These are phyloP conservation scores for Morinoia aosen DNA, from an alignment of 2,888 invertebrate species.

Conservation along the genomic window DNA sequence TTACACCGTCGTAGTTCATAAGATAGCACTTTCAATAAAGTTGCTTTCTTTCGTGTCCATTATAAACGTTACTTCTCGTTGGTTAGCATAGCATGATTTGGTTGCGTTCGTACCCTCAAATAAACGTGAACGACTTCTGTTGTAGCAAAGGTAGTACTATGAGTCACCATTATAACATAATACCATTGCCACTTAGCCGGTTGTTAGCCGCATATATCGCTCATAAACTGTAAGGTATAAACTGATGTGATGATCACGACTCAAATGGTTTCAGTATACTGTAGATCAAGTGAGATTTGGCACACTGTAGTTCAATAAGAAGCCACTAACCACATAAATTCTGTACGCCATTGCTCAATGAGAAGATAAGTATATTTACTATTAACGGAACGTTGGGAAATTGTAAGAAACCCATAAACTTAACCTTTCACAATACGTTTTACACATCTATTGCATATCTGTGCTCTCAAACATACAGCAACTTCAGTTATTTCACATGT, in stretches of 20 bases:
- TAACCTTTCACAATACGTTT: neutral
- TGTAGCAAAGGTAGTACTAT: neutral
- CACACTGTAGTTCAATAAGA: neutral
- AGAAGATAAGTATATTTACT: neutral
- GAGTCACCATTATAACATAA: neutral
- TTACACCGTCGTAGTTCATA: neutral
- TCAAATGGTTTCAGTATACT: neutral
- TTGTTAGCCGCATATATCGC: neutral
- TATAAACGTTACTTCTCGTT: neutral
- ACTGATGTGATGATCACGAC: neutral
- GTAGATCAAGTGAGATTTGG: neutral
- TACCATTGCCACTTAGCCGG: neutral
- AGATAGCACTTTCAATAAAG: neutral
- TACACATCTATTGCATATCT: neutral
- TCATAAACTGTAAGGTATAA: neutral
- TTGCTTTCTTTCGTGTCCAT: constrained; percentile 37
- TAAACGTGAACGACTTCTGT: neutral
- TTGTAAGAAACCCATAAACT: neutral
- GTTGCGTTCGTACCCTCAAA: neutral
- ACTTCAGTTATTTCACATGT: neutral
- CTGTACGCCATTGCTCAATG: neutral
- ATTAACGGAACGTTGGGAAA: neutral
- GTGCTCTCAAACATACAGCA: neutral
- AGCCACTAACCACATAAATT: neutral
- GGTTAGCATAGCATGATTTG: neutral